Conservation (phyloP, 1,140 invertebrate genomes). For the Achatina immaculata region DNA sequence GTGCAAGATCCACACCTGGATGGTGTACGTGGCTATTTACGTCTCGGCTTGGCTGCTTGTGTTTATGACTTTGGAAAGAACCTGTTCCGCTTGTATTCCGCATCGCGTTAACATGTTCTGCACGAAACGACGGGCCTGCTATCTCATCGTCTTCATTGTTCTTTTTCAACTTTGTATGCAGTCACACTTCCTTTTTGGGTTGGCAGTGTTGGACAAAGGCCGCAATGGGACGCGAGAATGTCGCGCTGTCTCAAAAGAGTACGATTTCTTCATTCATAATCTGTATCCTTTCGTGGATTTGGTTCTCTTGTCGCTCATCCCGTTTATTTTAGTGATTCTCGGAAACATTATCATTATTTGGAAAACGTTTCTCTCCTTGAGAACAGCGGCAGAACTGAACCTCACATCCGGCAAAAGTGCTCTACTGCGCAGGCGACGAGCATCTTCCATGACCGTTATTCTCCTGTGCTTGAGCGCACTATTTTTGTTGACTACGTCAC, state of each 20-base stretch:
- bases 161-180: conserved; percentile 1
- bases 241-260: neutral
- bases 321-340: conserved; percentile 32
- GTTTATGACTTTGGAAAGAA: conserved; percentile 51
- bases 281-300: conserved; percentile 40
- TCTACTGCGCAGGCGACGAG: neutral
- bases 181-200: conserved; percentile 21
- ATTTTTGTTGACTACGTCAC: conserved; percentile 39
- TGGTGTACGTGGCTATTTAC: conserved; percentile 43
- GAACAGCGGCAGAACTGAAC: conserved; percentile 26
- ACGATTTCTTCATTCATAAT: conserved; percentile 19
- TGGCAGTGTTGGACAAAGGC: neutral
- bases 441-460: conserved; percentile 41
- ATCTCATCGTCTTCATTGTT: conserved; percentile 22
- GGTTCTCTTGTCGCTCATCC: conserved; percentile 35
- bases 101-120: conserved; percentile 41
- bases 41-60: conserved; percentile 54
- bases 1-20: conserved; percentile 49
- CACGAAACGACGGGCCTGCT: conserved; percentile 24
- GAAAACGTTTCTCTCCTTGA: conserved; percentile 24
- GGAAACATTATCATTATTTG: conserved; percentile 39
- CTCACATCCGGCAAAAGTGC: neutral
- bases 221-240: neutral
- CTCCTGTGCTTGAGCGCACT: conserved; percentile 26
- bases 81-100: conserved; percentile 51